phyloP scores from a whole-genome alignment of 2,797 vertebrate species.

The Sylvia borin region DNA sequence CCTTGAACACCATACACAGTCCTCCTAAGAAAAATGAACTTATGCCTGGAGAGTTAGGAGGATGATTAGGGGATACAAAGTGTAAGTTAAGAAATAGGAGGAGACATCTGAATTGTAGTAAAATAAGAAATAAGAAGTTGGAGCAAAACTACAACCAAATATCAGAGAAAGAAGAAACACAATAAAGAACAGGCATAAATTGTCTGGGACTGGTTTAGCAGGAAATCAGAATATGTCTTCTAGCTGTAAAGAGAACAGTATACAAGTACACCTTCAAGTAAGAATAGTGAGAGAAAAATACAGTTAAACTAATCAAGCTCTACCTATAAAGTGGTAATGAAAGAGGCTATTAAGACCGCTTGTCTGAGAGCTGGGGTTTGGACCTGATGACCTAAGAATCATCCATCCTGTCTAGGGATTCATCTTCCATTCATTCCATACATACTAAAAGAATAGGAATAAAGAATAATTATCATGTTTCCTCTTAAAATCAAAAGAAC shows the following conservation, averaged over 20 bases:
- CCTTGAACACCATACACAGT: neutral
- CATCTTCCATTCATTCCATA: neutral
- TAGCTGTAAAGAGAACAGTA: neutral
- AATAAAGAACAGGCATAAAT: neutral
- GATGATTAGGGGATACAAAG: neutral
- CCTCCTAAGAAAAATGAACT: neutral
- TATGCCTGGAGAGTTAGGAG: neutral
- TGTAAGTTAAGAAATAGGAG: neutral
- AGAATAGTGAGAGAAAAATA: neutral
- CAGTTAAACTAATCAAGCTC: neutral
- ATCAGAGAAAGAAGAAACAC: neutral
- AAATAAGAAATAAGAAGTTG: neutral
- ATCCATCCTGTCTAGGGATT: neutral
- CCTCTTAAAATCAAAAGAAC: neutral
- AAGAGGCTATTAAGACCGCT: neutral
- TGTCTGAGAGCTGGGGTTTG: neutral
- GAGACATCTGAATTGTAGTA: neutral
- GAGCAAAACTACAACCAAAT: neutral
- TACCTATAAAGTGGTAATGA: neutral
- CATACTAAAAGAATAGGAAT: neutral
- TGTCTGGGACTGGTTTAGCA: neutral
- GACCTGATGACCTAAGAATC: neutral
- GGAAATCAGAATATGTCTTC: neutral
- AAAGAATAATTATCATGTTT: neutral
- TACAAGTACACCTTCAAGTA: neutral